Evolutionary conservation across 2,113 vertebrate genomes (phyloP), one percentile per base, ranked within the genome.

Genomic region (Seriola dumerili): DNA sequence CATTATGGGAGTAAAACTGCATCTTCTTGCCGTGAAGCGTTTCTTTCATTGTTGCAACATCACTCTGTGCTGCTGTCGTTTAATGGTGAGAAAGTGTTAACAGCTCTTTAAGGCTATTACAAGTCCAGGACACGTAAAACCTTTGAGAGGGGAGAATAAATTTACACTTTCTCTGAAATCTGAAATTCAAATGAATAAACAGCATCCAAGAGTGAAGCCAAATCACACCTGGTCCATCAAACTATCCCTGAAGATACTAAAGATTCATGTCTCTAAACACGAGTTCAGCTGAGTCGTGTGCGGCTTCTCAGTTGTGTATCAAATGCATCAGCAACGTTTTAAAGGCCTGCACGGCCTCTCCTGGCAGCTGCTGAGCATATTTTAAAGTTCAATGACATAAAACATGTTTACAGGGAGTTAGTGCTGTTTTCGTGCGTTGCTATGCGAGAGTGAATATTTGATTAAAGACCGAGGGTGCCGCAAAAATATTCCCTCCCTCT

Each of bases 371-470:
- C 46, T 8, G 65, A 62, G 48, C 57, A 58, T 21, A 68, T n/a
- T 77, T 63, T 68, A 72, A 77, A 64, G 17, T 77, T 68, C 3
- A 81, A 4, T 17, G 8, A 29, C 52, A 16, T 64, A 1, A 82
- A 59, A 59, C 50, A 69, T 65, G 69, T 78, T 85, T 78, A 40
- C 58, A 25, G 65, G 4, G 25, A 73, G 50, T 16, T 34, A 3
- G 72, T 55, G 80, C 52, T 72, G 67, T 76, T 74, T 85, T 23
- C 0, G 16, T 58, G 69, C 55, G 29, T 71, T 4, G 66, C 81
- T 62, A 11, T 64, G 58, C 0, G 5, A 16, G 68, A 36, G 19
- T 36, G 36, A 57, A 4, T 64, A n/a, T 83, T 21, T 69, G 54
- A 68, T 86, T 68, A 46, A 69, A 80, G 75, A 57, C 32, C 2